Base-by-base conservation (phyloP, 2,888 invertebrate genomes). In the Opisthograptis luteolata region DNA sequence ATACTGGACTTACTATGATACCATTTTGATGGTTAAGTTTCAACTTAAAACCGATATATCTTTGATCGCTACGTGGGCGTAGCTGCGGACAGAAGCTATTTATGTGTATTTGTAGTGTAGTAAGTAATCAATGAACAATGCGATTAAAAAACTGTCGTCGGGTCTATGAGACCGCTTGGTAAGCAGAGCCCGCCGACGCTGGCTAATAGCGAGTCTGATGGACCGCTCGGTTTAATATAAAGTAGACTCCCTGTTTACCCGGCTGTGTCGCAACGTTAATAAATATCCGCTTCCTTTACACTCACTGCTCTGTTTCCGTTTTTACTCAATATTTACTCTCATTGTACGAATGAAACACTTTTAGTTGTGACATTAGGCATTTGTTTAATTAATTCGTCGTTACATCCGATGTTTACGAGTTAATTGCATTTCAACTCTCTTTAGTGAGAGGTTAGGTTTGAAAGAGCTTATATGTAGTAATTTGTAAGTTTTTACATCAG, bases 221-320 rank as follows among this genome's bases (percentile, higher is more conserved):
- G 79, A 73, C 76, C 73, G 73, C 75, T 75, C 70, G 74, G 77
- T 81, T 85, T 85, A 83, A 85, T 85, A 84, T 82, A 82, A 84
- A 84, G 79, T 76, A 83, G 84, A 76, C 76, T 75, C 73, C 62
- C 62, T 84, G 77, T 84, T 84, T 85, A 79, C 81, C 64, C 75
- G 77, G 46, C 79, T 77, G 75, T 81, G 79, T 83, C 80, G 71
- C 79, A 70, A 73, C 71, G 76, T 80, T 83, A 79, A 84, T 85
- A 84, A 85, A 81, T 81, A 81, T 79, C 71, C 64, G 66, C 73
- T 78, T 76, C 74, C 76, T 76, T 75, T 72, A 67, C 65, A 73
- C 68, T 65, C 62, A 64, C 64, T 64, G 66, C 60, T 62, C 66
- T 67, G 66, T 68, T 71, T 70, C 70, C 71, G 71, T 69, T 77